Percentiles rank a stretch among this genome's conserved stretches.
These are phyloP conservation scores for human DNA, from an alignment of 2,113 vertebrate species.

Conservation along the genomic window GRCh38 chr12:131006001-131006500, in stretches of 20 bases:
- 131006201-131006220: neutral
- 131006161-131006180: rapidly evolving
- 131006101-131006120: rapidly evolving
- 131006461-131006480: no score
- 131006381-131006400: no score
- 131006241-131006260: neutral
- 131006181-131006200: neutral
- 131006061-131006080: neutral
- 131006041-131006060: constrained; percentile 89
- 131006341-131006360: neutral
- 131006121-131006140: rapidly evolving
- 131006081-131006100: rapidly evolving
- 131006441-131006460: rapidly evolving
- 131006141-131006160: rapidly evolving
- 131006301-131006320: no score
- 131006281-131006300: rapidly evolving
- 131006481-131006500: neutral
- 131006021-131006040: constrained; percentile 87
- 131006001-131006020: constrained; percentile 92
- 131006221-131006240: rapidly evolving
- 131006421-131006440: no score
- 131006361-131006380: neutral
- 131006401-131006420: neutral
- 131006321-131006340: neutral
- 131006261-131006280: neutral